These are phyloP conservation scores for Phainopepla nitens DNA, from an alignment of 2,113 vertebrate species.

Conservation along the genomic window DNA sequence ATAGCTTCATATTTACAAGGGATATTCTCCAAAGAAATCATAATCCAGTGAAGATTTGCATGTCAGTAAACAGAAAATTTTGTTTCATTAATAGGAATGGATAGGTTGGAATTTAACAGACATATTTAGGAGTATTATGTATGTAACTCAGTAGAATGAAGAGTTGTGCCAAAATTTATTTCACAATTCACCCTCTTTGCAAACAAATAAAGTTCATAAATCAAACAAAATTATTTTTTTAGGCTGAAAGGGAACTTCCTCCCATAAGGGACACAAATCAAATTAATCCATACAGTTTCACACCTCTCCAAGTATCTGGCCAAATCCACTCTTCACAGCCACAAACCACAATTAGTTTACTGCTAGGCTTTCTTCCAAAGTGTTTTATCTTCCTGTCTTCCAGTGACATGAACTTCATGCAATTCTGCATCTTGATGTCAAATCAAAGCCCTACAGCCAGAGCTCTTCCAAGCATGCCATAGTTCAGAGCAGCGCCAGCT, in stretches of 20 bases:
- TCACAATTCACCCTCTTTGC: neutral
- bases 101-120: neutral
- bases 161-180: neutral
- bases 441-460: neutral
- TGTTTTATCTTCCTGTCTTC: neutral
- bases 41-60: neutral
- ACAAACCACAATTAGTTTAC: neutral
- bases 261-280: neutral
- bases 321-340: neutral
- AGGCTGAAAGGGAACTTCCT: neutral
- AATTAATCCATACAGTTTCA: neutral
- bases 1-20: neutral
- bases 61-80: neutral
- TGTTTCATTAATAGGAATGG: neutral
- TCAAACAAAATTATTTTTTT: neutral
- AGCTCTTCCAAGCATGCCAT: fast-evolving
- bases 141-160: neutral
- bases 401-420: neutral
- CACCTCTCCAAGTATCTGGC: neutral
- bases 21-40: neutral
- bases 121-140: neutral
- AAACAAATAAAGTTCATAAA: neutral
- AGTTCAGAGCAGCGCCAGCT: neutral
- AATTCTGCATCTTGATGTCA: neutral
- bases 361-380: neutral